Conservation (phyloP, 1,140 invertebrate species). For the Onthophagus taurus region DNA sequence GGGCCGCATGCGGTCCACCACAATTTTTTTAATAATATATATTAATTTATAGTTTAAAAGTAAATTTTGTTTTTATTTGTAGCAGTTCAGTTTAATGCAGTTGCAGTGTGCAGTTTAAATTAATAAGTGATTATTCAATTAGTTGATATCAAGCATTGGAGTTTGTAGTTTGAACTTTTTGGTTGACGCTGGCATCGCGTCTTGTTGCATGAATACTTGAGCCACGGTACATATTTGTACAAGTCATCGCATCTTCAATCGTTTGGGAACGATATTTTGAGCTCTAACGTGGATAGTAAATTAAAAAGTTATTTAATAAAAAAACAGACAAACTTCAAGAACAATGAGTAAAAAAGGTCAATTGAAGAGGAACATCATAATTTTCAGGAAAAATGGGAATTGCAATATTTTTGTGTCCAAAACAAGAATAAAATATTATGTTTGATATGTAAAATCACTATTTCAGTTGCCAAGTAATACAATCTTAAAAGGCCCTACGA, state of each 20-base stretch:
- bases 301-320: too few relatives aligned
- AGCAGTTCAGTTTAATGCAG: not conserved
- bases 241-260: not conserved
- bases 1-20: not conserved
- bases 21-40: not conserved
- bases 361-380: not conserved
- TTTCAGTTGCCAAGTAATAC: slow-evolving; percentile 2
- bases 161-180: too few relatives aligned
- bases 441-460: slow-evolving; percentile 5
- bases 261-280: not conserved
- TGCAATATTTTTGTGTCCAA: slow-evolving; percentile 2
- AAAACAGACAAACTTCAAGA: too few relatives aligned
- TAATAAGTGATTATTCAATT: too few relatives aligned
- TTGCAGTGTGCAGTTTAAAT: not conserved
- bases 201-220: not conserved
- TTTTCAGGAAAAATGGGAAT: slow-evolving; percentile 3
- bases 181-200: too few relatives aligned
- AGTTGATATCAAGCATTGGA: too few relatives aligned
- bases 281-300: too few relatives aligned
- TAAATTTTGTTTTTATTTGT: not conserved
- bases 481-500: slow-evolving; percentile 4
- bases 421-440: slow-evolving; percentile 6
- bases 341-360: too few relatives aligned
- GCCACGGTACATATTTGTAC: not conserved
- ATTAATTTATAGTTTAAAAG: not conserved